These are phyloP conservation scores for Hippopotamyrus pictus DNA, from an alignment of 2,797 vertebrate genomes.

Conservation along the genomic window DNA sequence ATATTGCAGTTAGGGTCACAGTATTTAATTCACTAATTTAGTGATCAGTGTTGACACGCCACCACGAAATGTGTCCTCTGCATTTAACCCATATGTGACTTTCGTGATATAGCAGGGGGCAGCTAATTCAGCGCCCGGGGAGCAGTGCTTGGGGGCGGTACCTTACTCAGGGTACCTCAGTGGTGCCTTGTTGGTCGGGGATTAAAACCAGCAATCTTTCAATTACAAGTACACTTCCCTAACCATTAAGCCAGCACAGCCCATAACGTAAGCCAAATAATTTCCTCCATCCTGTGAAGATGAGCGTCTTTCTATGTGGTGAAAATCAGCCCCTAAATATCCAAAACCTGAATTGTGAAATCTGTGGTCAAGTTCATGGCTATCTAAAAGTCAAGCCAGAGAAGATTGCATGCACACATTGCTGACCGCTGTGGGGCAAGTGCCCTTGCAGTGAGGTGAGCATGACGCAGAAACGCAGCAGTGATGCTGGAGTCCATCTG, in stretches of 20 bases:
- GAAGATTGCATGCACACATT: not conserved
- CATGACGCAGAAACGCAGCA: not conserved
- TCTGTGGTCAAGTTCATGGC: not conserved
- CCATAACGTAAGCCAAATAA: not conserved
- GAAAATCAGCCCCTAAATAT: not conserved
- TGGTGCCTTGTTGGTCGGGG: not conserved
- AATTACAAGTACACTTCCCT: not conserved
- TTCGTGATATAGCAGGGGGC: no score
- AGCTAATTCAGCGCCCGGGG: not conserved
- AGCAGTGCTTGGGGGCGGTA: not conserved
- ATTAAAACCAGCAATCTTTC: not conserved
- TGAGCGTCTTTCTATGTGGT: not conserved
- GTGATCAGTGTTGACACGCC: not conserved
- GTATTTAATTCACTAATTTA: not conserved
- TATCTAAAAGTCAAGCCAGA: not conserved
- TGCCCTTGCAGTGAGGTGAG: not conserved
- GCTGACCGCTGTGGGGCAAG: not conserved
- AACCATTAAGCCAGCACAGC: not conserved
- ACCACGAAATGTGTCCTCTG: not conserved
- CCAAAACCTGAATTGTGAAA: conserved; percentile 8
- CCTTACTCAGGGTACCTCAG: no score
- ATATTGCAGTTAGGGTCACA: not conserved
- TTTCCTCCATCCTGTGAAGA: not conserved
- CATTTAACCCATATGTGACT: not conserved
- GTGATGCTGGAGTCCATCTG: not conserved